Base-by-base conservation (phyloP, 1,140 invertebrate genomes). In the Zaprionus taronus region DNA sequence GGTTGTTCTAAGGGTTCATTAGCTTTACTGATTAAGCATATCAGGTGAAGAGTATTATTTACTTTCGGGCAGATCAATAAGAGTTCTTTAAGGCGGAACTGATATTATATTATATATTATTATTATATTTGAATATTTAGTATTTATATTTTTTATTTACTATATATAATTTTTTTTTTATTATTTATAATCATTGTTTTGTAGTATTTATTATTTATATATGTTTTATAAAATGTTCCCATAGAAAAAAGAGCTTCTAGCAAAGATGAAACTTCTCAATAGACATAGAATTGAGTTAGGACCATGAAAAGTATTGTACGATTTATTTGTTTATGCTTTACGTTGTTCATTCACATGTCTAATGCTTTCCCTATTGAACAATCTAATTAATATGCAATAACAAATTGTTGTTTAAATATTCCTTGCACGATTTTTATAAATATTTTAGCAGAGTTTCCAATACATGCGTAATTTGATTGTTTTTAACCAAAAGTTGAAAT, bases 1-100 rank as follows among this genome's bases (percentile, higher is more conserved):
- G 47, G 20, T 22, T 51, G 47, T 24, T 24, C 47, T 51, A 51
- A 51, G 47, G 47, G 47, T 24, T 51, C 20, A 51, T 51, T 51
- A 51, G 47, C 47, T 51, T 24, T 51, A 51, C 20, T 51, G 17
- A 51, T 49, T 49, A 14, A 3, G 44, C 17, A 47, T 49, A 49
- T 49, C 9, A 49, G 17, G 47, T 20, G n/a, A 0, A 49, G 17
- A 12, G 47, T 20, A 20, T 49, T 20, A 22, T 49, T 49, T 49
- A 49, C 47, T 49, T 49, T 4, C 22, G 9, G 17, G 9, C 2
- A 11, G 9, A 1, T 47, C 7, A 47, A 17, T 17, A 11, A 20
- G 9, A 20, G 12, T 24, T 24, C 20, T 14, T 51, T 4, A 17
- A 47, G 15, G 15, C n/a, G 15, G n/a, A 15, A 38, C 14, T 38